phyloP scores from a whole-genome alignment of 2,113 vertebrate genomes.

The Myotis yumanensis region DNA sequence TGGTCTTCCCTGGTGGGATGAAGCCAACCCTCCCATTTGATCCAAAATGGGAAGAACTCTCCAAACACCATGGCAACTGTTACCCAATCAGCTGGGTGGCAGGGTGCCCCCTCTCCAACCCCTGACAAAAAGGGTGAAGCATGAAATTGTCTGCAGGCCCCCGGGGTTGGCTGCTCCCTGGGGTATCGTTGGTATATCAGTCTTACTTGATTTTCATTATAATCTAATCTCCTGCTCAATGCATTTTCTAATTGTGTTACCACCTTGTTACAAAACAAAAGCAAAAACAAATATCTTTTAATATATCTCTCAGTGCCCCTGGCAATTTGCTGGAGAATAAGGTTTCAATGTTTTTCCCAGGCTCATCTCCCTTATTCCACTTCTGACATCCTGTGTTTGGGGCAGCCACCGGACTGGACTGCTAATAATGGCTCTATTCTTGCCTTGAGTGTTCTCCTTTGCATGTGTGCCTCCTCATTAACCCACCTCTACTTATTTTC shows the following conservation, averaged over 20 bases:
- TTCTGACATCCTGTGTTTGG: neutral
- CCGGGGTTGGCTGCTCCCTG: neutral
- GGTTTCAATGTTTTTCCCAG: constrained; percentile 43
- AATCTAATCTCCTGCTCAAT: constrained; percentile 50
- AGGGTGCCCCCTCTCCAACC: neutral
- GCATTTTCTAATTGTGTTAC: constrained; percentile 65
- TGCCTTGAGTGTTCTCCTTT: neutral
- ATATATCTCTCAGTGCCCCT: constrained; percentile 16
- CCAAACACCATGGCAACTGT: neutral
- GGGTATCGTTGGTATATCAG: neutral
- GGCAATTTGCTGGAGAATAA: constrained; percentile 38
- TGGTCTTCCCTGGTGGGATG: neutral
- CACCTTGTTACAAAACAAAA: constrained; percentile 43
- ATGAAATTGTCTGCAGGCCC: neutral
- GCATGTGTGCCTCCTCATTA: neutral
- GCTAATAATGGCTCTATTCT: neutral
- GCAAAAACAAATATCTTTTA: constrained; percentile 62
- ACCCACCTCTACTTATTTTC: neutral
- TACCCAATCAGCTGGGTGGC: neutral
- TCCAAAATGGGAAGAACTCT: neutral
- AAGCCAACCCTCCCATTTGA: neutral
- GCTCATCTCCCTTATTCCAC: neutral
- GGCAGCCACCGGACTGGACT: neutral
- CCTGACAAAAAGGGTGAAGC: neutral
- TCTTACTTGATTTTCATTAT: constrained; percentile 61